Conservation (phyloP, 1,140 invertebrate genomes). For the Globodera ellingtonae region DNA sequence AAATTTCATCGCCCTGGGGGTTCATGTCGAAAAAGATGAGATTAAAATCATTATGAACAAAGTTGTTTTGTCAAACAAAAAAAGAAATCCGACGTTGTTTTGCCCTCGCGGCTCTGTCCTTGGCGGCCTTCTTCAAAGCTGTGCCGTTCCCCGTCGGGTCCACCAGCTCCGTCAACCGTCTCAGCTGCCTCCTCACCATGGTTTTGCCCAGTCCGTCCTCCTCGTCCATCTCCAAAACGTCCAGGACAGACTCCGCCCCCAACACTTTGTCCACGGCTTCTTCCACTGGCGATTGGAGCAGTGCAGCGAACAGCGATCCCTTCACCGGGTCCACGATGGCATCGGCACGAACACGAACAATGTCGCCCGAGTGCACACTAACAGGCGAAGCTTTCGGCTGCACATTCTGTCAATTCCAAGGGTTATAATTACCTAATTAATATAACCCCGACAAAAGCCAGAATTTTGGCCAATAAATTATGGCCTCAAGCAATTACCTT, state of each 20-base stretch:
- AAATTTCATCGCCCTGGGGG: no score
- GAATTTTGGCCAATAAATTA: no score
- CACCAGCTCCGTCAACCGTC: neutral
- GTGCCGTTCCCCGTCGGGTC: neutral
- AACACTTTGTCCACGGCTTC: conserved; percentile 9
- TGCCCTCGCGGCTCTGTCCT: conserved; percentile 12
- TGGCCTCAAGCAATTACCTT: neutral
- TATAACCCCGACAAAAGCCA: no score
- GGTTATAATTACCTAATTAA: no score
- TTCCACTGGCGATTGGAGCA: conserved; percentile 5
- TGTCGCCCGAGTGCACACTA: conserved; percentile 5
- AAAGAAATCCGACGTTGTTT: neutral
- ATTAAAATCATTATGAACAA: no score
- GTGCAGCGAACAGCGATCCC: conserved; percentile 6
- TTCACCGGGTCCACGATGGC: conserved; percentile 23
- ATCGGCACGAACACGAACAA: conserved; percentile 8
- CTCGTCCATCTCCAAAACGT: conserved; percentile 16
- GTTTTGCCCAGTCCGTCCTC: neutral
- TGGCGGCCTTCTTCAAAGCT: neutral
- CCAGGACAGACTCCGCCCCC: conserved; percentile 11
- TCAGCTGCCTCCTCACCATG: conserved; percentile 3
- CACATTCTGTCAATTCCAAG: neutral
- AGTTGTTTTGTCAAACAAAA: no score
- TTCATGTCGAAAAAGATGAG: no score
- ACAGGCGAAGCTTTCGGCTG: neutral